phyloP scores from a whole-genome alignment of 2,888 invertebrate species.

The Gandaritis pyraliata region DNA sequence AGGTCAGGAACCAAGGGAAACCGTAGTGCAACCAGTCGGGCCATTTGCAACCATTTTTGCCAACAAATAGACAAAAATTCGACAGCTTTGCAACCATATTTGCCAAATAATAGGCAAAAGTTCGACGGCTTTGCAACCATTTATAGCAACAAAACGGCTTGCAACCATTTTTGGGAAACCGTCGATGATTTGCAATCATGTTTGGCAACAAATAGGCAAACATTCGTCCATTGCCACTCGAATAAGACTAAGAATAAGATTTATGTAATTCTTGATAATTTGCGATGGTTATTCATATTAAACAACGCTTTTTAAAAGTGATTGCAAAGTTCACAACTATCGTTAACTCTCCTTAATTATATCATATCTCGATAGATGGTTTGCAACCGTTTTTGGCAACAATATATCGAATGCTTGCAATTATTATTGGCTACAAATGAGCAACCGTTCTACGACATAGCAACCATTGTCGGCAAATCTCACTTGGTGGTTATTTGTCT shows the following conservation, averaged over 20 bases:
- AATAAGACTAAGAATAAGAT: no score
- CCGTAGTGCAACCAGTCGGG: constrained; percentile 2
- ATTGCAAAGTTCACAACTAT: no score
- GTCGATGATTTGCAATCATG: background rate
- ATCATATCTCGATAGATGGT: no score
- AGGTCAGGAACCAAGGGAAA: constrained; percentile 78
- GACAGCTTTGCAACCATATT: background rate
- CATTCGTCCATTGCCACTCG: no score
- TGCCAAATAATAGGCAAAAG: background rate
- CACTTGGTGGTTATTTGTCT: constrained; percentile 2
- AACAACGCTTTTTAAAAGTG: no score
- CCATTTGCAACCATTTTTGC: background rate
- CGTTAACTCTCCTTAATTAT: no score
- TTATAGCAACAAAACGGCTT: background rate
- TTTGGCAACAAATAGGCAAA: background rate
- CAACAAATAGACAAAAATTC: background rate
- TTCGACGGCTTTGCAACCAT: constrained; percentile 1
- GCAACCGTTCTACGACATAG: background rate
- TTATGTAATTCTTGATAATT: no score
- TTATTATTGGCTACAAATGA: background rate
- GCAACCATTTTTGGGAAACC: background rate
- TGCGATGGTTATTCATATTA: no score
- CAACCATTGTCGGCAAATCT: background rate
- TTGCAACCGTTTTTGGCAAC: background rate
- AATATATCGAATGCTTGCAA: background rate